Base-by-base conservation (phyloP, 2,888 invertebrate genomes). In the Drosophila cognata region DNA sequence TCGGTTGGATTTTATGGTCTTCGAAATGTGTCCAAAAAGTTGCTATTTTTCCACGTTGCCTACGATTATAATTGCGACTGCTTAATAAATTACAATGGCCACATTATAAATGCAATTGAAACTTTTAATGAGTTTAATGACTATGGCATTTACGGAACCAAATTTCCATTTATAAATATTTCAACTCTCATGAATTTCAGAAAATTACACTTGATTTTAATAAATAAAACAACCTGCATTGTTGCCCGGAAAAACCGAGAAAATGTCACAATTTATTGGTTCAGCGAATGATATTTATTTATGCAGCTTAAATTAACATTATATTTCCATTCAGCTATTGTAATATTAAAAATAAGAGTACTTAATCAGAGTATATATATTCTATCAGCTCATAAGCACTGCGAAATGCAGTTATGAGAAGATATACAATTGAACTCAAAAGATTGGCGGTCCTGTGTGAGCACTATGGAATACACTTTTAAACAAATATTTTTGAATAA, bases 11-110 rank as follows among this genome's bases (percentile, higher is more conserved):
- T 29, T 51, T 60, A 51, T 68, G 58, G 51, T 43, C 60, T 58
- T 35, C 29, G 38, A 74, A 74, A 77, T 84, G 77, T 74, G 74
- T 66, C 51, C 58, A 82, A 80, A 75, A 77, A 25, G 16, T 25
- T 71, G 41, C 59, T 16, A 21, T 5, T 50, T 28, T 48, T 50
- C 62, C 71, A 70, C 69, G 64, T 57, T 51, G 65, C 55, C 57
- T 33, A 29, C 52, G 46, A 55, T 46, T 67, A 68, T 70, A 78
- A 72, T 69, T 60, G 51, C 46, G 50, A 8, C 48, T 58, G 43
- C 73, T 71, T 72, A 79, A 85, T 83, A 63, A 81, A 76, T 59
- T 56, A 59, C 57, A 76, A 66, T 70, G 67, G 57, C 29, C 62
- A 76, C 73, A 81, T 79, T 74, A 71, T 55, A 83, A 77, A 72